These are phyloP conservation scores for Drosophila chauvacae DNA, from an alignment of 1,140 invertebrate species.

Conservation along the genomic window DNA sequence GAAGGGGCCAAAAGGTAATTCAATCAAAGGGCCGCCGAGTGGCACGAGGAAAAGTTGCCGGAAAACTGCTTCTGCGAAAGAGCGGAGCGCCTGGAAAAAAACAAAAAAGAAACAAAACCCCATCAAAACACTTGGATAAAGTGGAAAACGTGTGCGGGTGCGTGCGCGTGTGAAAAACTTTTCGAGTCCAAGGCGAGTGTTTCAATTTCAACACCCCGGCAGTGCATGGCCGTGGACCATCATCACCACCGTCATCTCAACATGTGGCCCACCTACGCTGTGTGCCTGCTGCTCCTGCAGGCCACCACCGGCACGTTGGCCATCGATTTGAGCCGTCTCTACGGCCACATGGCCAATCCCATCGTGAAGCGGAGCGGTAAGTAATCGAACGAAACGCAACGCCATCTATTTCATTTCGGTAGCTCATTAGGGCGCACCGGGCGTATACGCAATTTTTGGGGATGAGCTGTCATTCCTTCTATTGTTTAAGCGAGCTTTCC, in stretches of 20 bases:
- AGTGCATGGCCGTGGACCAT: slow-evolving; percentile 58
- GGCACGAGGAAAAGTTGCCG: slow-evolving; percentile 29
- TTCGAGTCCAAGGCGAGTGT: slow-evolving; percentile 33
- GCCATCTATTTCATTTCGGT: slow-evolving; percentile 18
- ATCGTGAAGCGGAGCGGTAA: slow-evolving; percentile 83
- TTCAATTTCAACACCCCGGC: slow-evolving; percentile 57
- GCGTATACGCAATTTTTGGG: slow-evolving; percentile 14
- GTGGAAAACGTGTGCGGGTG: slow-evolving; percentile 65
- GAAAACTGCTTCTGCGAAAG: slow-evolving; percentile 26
- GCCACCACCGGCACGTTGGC: slow-evolving; percentile 65
- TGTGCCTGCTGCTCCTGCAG: slow-evolving; percentile 63
- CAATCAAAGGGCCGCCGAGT: slow-evolving; percentile 47
- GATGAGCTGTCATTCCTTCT: background rate
- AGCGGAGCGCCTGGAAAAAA: slow-evolving; percentile 13
- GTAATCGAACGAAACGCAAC: slow-evolving; percentile 35
- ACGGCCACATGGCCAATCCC: slow-evolving; percentile 79
- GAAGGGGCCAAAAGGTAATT: slow-evolving; percentile 68
- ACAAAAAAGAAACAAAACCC: slow-evolving; percentile 51
- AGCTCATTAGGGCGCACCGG: slow-evolving; percentile 36
- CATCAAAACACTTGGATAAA: slow-evolving; percentile 72
- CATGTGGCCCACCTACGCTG: slow-evolving; percentile 70
- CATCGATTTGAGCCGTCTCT: slow-evolving; percentile 84
- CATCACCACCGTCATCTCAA: slow-evolving; percentile 49
- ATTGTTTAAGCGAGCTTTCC: background rate
- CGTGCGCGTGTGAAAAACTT: slow-evolving; percentile 58